Base-by-base conservation (phyloP, 2,113 vertebrate genomes). In the Raphicerus campestris region DNA sequence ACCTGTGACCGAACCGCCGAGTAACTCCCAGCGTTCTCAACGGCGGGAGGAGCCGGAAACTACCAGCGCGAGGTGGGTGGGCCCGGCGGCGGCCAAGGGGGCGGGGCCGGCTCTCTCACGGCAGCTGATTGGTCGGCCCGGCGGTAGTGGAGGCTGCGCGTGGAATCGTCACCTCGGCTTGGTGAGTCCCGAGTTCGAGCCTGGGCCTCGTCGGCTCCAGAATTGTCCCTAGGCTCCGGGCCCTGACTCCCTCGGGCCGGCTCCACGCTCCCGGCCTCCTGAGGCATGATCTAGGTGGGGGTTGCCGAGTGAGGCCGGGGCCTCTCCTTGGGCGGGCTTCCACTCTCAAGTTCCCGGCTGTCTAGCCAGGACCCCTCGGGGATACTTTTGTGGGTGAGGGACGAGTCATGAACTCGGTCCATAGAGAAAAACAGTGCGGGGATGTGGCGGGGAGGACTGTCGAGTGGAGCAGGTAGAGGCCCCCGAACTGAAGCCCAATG, bases 61-160 rank as follows among this genome's bases (percentile, higher is more conserved):
- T 17, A 26, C n/a, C 60, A 11, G 66, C 30, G 80, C 75, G n/a
- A 22, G 78, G 78, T 66, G 81, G 49, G 30, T 61, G 87, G 10
- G 81, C 32, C 28, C 19, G 49, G 63, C 14, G 14, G 5, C 6
- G 0, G 8, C 45, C 5, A 2, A 16, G 10, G 60, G 66, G 87
- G 96, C 24, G 80, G 91, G 39, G 14, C 92, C 16, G 10, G 5
- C 51, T 2, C 6, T 10, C 7, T 10, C 5, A 3, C 24, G 9
- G 84, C 77, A 91, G 87, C 53, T 88, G 95, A 96, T 97, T 97
- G 97, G 97, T 92, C 35, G 70, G 60, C 10, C 32, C 14, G 60
- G 47, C 26, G 16, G 75, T 30, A 26, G 70, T 56, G 17, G 86
- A 10, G 35, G 89, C 81, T 11, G 77, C 75, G 22, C 73, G 66